Percentiles rank a stretch among this genome's conserved stretches.
phyloP scores from a whole-genome alignment of 2,797 vertebrate species.

The Accipiter badius region DNA sequence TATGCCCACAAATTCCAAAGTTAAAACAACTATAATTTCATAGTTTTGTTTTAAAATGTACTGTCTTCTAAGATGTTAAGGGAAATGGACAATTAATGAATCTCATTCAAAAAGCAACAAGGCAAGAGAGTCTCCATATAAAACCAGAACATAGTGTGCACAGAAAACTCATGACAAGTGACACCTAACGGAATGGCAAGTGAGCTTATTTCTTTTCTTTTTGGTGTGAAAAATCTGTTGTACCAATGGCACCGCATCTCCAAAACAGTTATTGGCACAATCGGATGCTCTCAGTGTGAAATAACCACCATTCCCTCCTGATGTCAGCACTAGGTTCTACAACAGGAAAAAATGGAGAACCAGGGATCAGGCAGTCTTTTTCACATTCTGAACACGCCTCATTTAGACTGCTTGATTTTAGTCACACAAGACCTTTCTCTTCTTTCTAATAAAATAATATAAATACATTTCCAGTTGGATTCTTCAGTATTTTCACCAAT shows the following conservation, averaged over 20 bases:
- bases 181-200: background rate
- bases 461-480: background rate
- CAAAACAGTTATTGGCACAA: background rate
- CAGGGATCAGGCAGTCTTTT: background rate
- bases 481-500: background rate
- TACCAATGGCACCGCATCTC: background rate
- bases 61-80: background rate
- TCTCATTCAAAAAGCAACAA: slow-evolving; percentile 8
- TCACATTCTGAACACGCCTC: background rate
- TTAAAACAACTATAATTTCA: background rate
- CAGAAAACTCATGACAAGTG: background rate
- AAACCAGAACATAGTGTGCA: background rate
- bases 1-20: background rate
- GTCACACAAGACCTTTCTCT: background rate
- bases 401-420: background rate
- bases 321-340: background rate
- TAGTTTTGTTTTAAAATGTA: background rate
- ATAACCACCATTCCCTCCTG: background rate
- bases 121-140: background rate
- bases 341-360: background rate
- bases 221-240: background rate
- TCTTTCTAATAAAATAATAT: background rate
- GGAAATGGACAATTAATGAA: background rate
- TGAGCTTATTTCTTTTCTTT: background rate
- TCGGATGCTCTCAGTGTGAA: background rate